Evolutionary conservation across 53 echinoderm and acorn worm genomes (phyloP), one percentile per base, ranked within the genome.

Genomic region (Echinarachnius parma): DNA sequence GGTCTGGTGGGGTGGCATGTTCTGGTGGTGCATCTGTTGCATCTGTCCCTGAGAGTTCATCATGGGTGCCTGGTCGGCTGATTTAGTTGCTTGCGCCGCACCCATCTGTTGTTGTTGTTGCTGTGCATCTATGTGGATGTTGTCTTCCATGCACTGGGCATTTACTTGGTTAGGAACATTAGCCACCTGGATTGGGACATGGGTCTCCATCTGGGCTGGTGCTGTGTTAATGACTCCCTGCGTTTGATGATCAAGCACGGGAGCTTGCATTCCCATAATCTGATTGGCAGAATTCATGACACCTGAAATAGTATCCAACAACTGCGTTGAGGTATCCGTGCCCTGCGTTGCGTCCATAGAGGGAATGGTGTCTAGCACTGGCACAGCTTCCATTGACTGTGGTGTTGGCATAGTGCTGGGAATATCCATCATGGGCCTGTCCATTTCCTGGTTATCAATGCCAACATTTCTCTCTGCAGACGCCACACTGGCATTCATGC

Each of bases 401-500:
- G 63, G 63, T 27, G 64, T 78, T 23, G 63, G 78, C 52, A 64
- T 63, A 11, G 64, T 78, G 39, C 31, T 53, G 10, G 64, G 53
- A 50, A 63, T 64, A 27, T 63, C 64, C 63, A 63, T 64, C 5
- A 64, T 26, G 10, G 58, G 53, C 46, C 59, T 31, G 35, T 64
- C 64, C 21, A 52, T 37, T 3, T 64, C 78, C 36, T 78, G 78
- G 31, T 28, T 53, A 16, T 64, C 64, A 36, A 64, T 25, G 29
- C 19, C 53, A 34, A 53, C 33, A 27, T 53, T 21, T 11, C 26
- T 54, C 53, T 70, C 70, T 20, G 24, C 70, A 9, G 70, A 70
- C 30, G 82, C 28, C 16, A 81, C 60, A 29, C 85, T 85, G 25
- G 88, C 59, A 21, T 89, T 89, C 53, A 89, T 79, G 89, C 89